Evolutionary conservation across 2,797 vertebrate species (phyloP), one percentile per base, ranked within the genome.

Genomic region (Tenualosa ilisha): DNA sequence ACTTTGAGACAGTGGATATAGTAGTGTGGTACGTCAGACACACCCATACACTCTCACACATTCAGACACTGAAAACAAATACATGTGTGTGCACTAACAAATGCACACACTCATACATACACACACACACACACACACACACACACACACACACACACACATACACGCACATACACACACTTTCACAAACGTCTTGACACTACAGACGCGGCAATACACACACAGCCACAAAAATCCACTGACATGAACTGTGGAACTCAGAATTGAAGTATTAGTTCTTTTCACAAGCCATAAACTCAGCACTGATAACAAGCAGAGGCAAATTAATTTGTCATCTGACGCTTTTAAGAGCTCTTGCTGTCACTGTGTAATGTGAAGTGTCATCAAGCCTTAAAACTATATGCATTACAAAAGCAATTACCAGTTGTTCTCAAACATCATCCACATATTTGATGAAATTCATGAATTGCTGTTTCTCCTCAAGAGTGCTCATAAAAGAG

Each of bases 31-130:
- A 46, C 72, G 22, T 22, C 40, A 43, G 37, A 79, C 72, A 20
- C 72, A 46, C 82, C 40, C 79, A 81, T 81, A 72, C 75, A 82
- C 83, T 3, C 40, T 43, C 82, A 86, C 61, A 87, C 82, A 85
- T 31, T 26, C 68, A 12, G 40, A 26, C 59, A 20, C 79, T 82
- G 81, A 83, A 85, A 31, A 81, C 31, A 53, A 26, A 26, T 83
- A 85, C 49, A 87, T 20, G 61, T 37, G 75, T 51, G 15, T 37
- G 15, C 37, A 31, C 63, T 0, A 6, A 75, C 37, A 22, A 37
- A 43, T 37, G 20, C 5, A 43, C 68, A 20, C 68, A 43, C 37
- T 0, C 37, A 22, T 17, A 46, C 72, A 79, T 15, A 79, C 65
- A 3, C 26, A 31, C 26, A 31, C 26, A 31, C 65, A 15, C 31